These are phyloP conservation scores for Sciurus carolinensis DNA, from an alignment of 2,797 vertebrate genomes.

Conservation along the genomic window DNA sequence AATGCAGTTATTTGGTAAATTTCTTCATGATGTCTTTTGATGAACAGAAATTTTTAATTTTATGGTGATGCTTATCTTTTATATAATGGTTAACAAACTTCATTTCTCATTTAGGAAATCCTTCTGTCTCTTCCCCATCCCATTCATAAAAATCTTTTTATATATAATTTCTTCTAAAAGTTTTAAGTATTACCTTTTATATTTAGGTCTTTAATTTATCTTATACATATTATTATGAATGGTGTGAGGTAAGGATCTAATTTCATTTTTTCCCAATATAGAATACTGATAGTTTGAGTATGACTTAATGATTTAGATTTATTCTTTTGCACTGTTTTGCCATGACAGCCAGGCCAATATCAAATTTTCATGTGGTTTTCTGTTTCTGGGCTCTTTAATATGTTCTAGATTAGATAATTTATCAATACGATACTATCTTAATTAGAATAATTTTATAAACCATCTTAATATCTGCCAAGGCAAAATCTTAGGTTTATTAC, in stretches of 20 bases:
- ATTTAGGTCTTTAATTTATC: neutral
- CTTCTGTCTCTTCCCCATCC: neutral
- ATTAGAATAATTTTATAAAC: neutral
- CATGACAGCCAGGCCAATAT: neutral
- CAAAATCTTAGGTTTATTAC: neutral
- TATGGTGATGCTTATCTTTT: constrained; percentile 16
- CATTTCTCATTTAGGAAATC: neutral
- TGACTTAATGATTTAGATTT: neutral
- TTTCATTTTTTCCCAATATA: neutral
- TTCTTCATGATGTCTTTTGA: constrained; percentile 16
- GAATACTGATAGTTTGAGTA: neutral
- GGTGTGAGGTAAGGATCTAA: neutral
- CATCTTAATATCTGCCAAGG: neutral
- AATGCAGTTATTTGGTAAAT: neutral
- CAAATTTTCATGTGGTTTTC: constrained; percentile 30
- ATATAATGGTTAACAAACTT: constrained; percentile 40
- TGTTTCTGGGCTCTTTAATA: neutral
- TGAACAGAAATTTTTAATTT: constrained; percentile 62
- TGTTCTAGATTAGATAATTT: neutral
- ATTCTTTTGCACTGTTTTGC: neutral
- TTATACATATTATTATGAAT: constrained; percentile 31
- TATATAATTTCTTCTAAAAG: constrained; percentile 4
- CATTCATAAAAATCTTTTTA: neutral
- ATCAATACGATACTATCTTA: neutral
- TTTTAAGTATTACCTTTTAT: constrained; percentile 18